phyloP scores from a whole-genome alignment of 2,113 vertebrate species.

The Cryptomyrus ogoouensis region DNA sequence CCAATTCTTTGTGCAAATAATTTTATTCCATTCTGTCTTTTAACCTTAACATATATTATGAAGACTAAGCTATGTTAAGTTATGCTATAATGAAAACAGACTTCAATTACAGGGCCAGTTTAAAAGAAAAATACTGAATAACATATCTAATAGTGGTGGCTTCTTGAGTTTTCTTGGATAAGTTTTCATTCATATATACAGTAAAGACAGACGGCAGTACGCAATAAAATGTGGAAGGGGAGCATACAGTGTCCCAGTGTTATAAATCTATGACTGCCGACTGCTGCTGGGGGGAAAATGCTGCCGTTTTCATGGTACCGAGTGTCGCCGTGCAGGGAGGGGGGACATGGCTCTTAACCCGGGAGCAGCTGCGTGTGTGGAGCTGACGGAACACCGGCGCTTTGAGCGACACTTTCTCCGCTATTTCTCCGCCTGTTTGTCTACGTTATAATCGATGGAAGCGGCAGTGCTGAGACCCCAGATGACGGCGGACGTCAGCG shows the following conservation, averaged over 20 bases:
- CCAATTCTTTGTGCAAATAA: background rate
- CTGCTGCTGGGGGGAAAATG: background rate
- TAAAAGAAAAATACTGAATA: background rate
- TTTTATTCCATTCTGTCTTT: background rate
- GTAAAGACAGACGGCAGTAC: background rate
- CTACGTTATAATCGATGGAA: slow-evolving; percentile 50
- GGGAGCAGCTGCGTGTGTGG: slow-evolving; percentile 5
- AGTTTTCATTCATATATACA: background rate
- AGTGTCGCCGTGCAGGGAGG: background rate
- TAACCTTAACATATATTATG: background rate
- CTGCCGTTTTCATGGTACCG: background rate
- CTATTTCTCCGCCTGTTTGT: slow-evolving; percentile 23
- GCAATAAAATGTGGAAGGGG: background rate
- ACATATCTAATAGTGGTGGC: background rate
- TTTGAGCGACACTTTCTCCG: background rate
- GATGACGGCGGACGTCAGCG: slow-evolving; percentile 66
- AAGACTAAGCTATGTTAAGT: background rate
- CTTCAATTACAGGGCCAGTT: background rate
- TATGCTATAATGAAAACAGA: background rate
- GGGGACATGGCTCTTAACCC: background rate
- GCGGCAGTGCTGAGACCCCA: slow-evolving; percentile 57
- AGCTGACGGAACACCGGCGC: slow-evolving; percentile 12
- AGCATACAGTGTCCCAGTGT: background rate
- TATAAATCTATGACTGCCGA: background rate
- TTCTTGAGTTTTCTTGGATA: background rate